Conservation (phyloP, 2,888 invertebrate genomes). For the Carterocephalus palaemon region DNA sequence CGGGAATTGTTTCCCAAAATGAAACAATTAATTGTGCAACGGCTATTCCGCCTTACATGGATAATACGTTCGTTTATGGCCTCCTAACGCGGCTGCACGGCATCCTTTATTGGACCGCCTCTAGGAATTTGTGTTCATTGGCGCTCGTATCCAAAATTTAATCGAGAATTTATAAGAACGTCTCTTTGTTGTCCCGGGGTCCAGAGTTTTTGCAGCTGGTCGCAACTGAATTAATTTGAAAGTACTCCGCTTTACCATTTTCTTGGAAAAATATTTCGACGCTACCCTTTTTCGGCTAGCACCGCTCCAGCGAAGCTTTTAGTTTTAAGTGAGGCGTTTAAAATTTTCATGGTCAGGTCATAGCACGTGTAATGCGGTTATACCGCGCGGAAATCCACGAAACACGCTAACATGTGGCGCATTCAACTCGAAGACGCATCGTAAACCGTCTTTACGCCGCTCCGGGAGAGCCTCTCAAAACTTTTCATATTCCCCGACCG, state of each 20-base stretch:
- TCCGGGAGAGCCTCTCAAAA: conserved; percentile 71
- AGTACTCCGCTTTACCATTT: conserved; percentile 49
- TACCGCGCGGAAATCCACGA: conserved; percentile 61
- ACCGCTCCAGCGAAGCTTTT: conserved; percentile 44
- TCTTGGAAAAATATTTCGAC: conserved; percentile 40
- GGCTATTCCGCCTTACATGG: conserved; percentile 80
- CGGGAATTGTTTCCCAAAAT: conserved; percentile 80
- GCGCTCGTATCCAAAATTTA: conserved; percentile 76
- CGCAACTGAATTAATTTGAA: conserved; percentile 51
- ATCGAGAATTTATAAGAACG: conserved; percentile 75
- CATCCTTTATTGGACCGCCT: conserved; percentile 77
- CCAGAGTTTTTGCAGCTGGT: conserved; percentile 66
- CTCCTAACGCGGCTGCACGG: conserved; percentile 78
- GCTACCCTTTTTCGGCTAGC: conserved; percentile 30
- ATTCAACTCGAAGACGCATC: conserved; percentile 73
- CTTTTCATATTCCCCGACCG: conserved; percentile 76
- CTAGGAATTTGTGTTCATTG: conserved; percentile 78
- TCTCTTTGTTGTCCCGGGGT: conserved; percentile 60
- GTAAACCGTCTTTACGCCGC: conserved; percentile 76
- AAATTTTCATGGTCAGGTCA: conserved; percentile 76
- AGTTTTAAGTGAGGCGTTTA: conserved; percentile 63
- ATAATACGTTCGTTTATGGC: conserved; percentile 79
- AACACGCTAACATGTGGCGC: conserved; percentile 70
- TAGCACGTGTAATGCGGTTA: conserved; percentile 71
- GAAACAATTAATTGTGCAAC: conserved; percentile 80